Conservation (phyloP, 2,888 invertebrate species). For the Dermolepida albohirtum region DNA sequence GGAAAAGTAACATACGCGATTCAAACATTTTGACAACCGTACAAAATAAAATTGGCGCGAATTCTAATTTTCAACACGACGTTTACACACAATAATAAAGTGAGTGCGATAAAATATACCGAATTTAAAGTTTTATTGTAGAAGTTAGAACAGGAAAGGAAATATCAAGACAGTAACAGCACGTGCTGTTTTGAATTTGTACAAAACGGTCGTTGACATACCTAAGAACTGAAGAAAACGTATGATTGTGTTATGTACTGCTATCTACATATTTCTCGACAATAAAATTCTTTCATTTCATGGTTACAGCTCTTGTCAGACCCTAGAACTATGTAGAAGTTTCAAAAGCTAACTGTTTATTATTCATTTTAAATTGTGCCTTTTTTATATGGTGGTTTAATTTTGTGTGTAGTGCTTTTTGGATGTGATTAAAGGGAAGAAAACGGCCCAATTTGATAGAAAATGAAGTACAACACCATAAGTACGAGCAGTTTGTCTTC, state of each 20-base stretch:
- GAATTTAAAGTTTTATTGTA: not conserved
- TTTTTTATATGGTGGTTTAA: no score
- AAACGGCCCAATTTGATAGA: not conserved
- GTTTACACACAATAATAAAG: not conserved
- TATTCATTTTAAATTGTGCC: not conserved
- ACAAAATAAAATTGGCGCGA: constrained; percentile 29
- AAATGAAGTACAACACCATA: constrained; percentile 74
- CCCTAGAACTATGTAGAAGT: constrained; percentile 13
- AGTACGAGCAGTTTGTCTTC: constrained; percentile 75
- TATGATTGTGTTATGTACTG: constrained; percentile 1
- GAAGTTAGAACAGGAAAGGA: not conserved
- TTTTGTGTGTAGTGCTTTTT: constrained; percentile 15
- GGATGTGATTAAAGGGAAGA: constrained; percentile 11
- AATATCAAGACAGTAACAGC: not conserved
- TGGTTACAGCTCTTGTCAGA: constrained; percentile 2
- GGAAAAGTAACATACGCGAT: no score
- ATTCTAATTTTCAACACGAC: constrained; percentile 7
- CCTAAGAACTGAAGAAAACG: constrained; percentile 20
- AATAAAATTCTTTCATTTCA: constrained; percentile 1
- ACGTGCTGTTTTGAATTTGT: constrained; percentile 38
- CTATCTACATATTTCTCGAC: not conserved
- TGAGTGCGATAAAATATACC: no score
- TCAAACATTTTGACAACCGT: constrained; percentile 9
- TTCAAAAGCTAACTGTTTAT: constrained; percentile 3
- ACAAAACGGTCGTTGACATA: constrained; percentile 37